These are phyloP conservation scores for Cephonodes hylas DNA, from an alignment of 2,888 invertebrate genomes.

Conservation along the genomic window DNA sequence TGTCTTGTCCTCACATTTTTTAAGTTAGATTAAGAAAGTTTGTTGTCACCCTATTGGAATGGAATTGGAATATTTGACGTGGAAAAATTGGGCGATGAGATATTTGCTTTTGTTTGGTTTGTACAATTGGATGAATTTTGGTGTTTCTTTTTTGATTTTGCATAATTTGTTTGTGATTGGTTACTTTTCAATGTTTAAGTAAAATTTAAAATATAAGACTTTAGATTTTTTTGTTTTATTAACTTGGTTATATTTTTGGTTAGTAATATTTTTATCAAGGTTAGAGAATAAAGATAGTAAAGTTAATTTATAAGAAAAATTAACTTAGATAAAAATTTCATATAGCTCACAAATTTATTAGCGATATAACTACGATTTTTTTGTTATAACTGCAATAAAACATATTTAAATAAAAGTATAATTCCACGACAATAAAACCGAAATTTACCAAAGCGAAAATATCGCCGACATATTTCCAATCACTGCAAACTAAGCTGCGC, in stretches of 20 bases:
- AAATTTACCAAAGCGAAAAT: neutral
- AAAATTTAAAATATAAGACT: too few relatives aligned
- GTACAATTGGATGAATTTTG: neutral
- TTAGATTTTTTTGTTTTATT: neutral
- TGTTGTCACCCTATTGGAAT: slow-evolving; percentile 28
- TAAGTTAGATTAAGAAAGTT: slow-evolving; percentile 67
- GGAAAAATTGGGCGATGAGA: neutral
- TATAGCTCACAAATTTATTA: too few relatives aligned
- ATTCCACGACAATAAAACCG: neutral
- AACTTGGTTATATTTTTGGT: too few relatives aligned
- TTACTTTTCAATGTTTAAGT: too few relatives aligned
- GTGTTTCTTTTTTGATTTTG: neutral
- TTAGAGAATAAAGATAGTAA: too few relatives aligned
- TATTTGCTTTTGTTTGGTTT: neutral
- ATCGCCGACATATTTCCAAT: neutral
- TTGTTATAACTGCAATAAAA: neutral
- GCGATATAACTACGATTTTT: too few relatives aligned
- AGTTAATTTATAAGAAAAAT: too few relatives aligned
- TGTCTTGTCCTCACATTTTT: neutral
- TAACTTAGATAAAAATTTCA: too few relatives aligned
- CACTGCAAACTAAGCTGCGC: neutral
- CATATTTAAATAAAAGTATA: neutral
- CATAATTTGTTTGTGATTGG: neutral
- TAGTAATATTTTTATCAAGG: too few relatives aligned
- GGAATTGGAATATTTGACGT: neutral